Evolutionary conservation across 2,797 vertebrate species (phyloP).

Genomic region (Todus mexicanus): DNA sequence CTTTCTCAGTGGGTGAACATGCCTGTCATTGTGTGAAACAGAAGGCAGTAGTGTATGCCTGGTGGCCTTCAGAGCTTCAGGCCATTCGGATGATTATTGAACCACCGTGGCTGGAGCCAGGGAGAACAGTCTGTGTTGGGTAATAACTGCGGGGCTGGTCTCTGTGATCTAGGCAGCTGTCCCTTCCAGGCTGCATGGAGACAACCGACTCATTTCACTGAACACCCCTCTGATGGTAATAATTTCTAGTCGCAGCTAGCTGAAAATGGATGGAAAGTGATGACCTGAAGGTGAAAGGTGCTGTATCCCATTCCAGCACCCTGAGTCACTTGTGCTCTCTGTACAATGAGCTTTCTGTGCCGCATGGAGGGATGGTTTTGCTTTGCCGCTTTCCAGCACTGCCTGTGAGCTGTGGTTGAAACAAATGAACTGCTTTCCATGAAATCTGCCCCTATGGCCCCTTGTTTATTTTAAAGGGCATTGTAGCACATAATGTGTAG

Average conservation of each 20-base stretch:
- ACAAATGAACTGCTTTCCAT: neutral
- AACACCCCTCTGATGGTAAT: neutral
- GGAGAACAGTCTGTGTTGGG: neutral
- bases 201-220: neutral
- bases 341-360: constrained; percentile 25
- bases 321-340: neutral
- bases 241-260: neutral
- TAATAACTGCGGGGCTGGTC: neutral
- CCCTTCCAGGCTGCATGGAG: neutral
- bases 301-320: neutral
- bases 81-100: neutral
- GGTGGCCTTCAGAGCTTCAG: constrained; percentile 45
- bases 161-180: constrained; percentile 21
- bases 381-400: neutral
- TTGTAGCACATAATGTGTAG: neutral
- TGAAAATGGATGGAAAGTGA: neutral
- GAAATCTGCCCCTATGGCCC: neutral
- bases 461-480: constrained; percentile 9
- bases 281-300: constrained; percentile 48
- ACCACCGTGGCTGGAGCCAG: neutral
- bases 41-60: constrained; percentile 49
- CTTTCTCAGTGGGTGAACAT: constrained; percentile 31
- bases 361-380: neutral
- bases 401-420: neutral
- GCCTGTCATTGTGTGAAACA: constrained; percentile 30